A percentile compares a stretch with the other conserved stretches of the same genome.
phyloP scores from a whole-genome alignment of 2,113 vertebrate genomes.

The Terrapene triunguis region DNA sequence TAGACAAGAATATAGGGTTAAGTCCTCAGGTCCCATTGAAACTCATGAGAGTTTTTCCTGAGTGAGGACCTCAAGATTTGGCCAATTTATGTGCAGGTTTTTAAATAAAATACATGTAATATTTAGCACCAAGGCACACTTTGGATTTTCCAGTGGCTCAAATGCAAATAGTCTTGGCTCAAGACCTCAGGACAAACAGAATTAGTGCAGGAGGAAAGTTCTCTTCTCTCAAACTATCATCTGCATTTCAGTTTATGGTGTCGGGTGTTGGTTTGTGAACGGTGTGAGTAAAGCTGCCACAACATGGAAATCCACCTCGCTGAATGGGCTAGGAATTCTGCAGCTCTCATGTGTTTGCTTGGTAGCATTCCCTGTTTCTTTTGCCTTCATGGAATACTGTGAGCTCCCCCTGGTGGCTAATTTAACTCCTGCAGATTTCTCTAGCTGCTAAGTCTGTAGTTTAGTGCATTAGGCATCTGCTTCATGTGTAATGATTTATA shows the following conservation, averaged over 20 bases:
- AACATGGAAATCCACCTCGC: not conserved
- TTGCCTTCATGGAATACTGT: conserved; percentile 13
- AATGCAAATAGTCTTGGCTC: not conserved
- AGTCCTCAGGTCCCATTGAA: not conserved
- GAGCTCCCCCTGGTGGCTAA: conserved; percentile 70
- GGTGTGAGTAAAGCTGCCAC: not conserved
- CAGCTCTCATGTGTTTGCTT: not conserved
- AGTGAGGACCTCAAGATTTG: not conserved
- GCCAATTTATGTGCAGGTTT: fast-evolving
- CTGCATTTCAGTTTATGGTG: fast-evolving
- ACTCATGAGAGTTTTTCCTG: fast-evolving
- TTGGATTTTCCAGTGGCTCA: not conserved
- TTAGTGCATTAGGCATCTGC: not conserved
- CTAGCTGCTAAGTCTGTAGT: not conserved
- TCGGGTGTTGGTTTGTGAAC: not conserved
- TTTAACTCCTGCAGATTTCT: not conserved
- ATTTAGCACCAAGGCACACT: not conserved
- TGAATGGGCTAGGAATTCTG: not conserved
- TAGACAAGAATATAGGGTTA: not conserved
- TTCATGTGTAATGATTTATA: fast-evolving
- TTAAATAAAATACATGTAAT: not conserved
- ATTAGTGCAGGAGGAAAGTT: not conserved
- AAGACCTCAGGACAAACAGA: not conserved
- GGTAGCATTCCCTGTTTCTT: not conserved
- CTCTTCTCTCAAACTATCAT: not conserved